Percentiles rank a stretch among this genome's conserved stretches.
These are phyloP conservation scores for Drosophila lutescens DNA, from an alignment of 2,888 invertebrate species.

Conservation along the genomic window DNA sequence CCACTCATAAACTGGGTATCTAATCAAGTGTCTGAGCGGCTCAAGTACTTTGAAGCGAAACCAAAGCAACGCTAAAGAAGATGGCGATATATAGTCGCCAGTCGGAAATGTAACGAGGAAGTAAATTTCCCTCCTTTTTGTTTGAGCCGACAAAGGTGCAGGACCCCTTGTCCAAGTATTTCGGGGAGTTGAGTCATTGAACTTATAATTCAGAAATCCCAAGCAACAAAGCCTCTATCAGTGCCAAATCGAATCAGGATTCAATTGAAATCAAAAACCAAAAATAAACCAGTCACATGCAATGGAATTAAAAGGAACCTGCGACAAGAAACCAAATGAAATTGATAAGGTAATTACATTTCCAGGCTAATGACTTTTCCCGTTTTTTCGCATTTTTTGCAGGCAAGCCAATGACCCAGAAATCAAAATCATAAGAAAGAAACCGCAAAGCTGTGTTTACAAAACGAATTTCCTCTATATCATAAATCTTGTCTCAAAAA, in stretches of 20 bases:
- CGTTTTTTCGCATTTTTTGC: constrained; percentile 39
- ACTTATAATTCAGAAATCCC: constrained; percentile 49
- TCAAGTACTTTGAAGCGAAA: constrained; percentile 6
- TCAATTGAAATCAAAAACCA: constrained; percentile 29
- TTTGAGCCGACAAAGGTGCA: constrained; percentile 28
- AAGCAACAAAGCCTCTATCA: constrained; percentile 53
- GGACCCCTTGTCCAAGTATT: neutral
- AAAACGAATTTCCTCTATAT: too few relatives aligned
- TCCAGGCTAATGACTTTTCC: constrained; percentile 66
- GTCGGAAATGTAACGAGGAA: constrained; percentile 47
- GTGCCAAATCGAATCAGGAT: constrained; percentile 57
- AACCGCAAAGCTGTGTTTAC: too few relatives aligned
- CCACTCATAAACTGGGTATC: constrained; percentile 10
- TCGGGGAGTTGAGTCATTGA: constrained; percentile 7
- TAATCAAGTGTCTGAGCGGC: constrained; percentile 25
- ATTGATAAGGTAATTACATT: constrained; percentile 75
- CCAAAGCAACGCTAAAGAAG: constrained; percentile 24
- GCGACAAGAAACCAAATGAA: constrained; percentile 25
- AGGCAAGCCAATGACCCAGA: constrained; percentile 68
- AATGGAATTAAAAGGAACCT: constrained; percentile 18
- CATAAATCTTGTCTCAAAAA: constrained; percentile 44
- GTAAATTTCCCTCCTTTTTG: constrained; percentile 47
- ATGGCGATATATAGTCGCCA: constrained; percentile 3
- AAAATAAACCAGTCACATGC: constrained; percentile 14
- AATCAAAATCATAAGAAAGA: constrained; percentile 46